phyloP scores from a whole-genome alignment of 2,113 vertebrate genomes.

The Ursus arctos region DNA sequence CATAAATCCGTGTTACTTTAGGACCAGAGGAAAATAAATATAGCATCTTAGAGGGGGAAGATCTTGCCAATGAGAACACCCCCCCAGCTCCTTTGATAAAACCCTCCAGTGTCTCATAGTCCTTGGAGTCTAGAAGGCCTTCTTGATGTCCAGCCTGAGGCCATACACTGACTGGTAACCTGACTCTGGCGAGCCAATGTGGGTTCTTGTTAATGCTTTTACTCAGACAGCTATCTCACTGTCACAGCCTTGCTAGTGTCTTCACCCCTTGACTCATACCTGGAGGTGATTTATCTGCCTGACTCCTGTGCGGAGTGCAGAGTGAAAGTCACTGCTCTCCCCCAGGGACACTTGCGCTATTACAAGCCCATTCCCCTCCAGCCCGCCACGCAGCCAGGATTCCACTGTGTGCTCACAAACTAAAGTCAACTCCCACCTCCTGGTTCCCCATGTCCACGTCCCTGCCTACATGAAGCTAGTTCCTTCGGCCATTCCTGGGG shows the following conservation, averaged over 20 bases:
- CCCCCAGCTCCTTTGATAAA: neutral
- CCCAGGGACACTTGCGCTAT: neutral
- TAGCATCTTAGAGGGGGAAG: neutral
- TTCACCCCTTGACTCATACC: neutral
- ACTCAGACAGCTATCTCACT: neutral
- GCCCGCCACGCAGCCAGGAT: neutral
- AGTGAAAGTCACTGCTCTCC: neutral
- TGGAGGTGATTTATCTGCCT: neutral
- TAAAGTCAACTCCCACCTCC: neutral
- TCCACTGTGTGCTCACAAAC: neutral
- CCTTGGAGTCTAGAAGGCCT: neutral
- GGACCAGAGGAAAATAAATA: neutral
- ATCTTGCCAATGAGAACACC: neutral
- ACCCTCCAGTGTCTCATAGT: neutral
- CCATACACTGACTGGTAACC: neutral
- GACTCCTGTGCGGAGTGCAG: neutral
- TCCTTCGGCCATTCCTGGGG: neutral
- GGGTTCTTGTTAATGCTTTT: neutral
- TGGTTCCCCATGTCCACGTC: neutral
- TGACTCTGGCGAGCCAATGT: neutral
- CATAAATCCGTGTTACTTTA: constrained; percentile 38
- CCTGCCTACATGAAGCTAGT: neutral
- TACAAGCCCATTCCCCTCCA: neutral
- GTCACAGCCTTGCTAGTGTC: neutral
- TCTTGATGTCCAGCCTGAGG: neutral